Conservation (phyloP, 2,113 vertebrate genomes). For the Heterotilapia buettikoferi region DNA sequence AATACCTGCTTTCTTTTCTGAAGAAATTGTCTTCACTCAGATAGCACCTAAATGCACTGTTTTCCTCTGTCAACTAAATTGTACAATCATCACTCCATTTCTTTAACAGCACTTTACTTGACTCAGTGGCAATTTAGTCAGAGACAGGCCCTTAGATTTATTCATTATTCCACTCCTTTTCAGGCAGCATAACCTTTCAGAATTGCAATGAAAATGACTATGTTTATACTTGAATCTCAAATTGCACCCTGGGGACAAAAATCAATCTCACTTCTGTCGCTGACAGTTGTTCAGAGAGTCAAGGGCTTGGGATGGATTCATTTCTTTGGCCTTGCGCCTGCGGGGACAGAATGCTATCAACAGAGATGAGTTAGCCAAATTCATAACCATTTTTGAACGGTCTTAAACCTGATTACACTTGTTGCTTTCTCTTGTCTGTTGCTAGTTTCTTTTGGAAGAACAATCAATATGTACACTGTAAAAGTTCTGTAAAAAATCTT, state of each 20-base stretch:
- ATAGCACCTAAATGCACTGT: background rate
- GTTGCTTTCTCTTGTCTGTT: background rate
- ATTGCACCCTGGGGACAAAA: conserved; percentile 29
- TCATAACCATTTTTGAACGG: background rate
- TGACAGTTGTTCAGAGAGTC: conserved; percentile 27
- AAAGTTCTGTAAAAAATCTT: background rate
- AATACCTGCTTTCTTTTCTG: background rate
- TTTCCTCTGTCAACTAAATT: conserved; percentile 12
- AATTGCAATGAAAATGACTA: conserved; percentile 40
- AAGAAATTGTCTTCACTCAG: background rate
- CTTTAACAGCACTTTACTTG: conserved; percentile 13
- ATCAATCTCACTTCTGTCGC: conserved; percentile 44
- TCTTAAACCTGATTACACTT: background rate
- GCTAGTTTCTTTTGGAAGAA: background rate
- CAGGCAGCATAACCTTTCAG: conserved; percentile 21
- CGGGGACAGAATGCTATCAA: background rate
- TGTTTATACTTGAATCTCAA: conserved; percentile 43
- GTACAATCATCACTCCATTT: conserved; percentile 38
- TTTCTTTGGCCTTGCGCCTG: background rate
- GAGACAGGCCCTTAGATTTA: conserved; percentile 17
- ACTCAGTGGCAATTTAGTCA: conserved; percentile 17
- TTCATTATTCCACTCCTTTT: conserved; percentile 39
- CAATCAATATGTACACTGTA: background rate
- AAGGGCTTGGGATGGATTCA: conserved; percentile 12
- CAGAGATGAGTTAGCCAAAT: background rate